Conservation (phyloP, 2,888 invertebrate species). For the Imbricaverruca yamaguchii region DNA sequence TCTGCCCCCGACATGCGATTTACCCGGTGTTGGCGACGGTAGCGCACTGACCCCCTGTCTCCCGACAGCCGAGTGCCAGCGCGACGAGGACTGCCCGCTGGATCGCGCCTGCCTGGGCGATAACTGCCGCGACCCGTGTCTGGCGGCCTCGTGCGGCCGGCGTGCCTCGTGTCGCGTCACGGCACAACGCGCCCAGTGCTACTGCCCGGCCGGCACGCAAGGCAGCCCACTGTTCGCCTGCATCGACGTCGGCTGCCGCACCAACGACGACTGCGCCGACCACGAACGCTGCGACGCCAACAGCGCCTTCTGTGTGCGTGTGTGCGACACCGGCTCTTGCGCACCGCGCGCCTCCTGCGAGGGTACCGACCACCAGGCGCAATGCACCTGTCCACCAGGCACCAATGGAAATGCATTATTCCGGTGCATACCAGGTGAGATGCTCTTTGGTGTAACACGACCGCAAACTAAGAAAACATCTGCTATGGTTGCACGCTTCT, state of each 20-base stretch:
- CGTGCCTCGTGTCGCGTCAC: constrained; percentile 35
- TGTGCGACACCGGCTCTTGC: constrained; percentile 31
- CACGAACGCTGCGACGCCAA: constrained; percentile 60
- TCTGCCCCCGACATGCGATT: too few species aligned
- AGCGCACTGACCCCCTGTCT: neutral
- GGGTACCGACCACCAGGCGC: constrained; percentile 69
- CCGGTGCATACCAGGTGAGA: constrained; percentile 30
- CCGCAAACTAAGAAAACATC: too few species aligned
- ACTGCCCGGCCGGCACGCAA: constrained; percentile 66
- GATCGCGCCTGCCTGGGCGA: constrained; percentile 43
- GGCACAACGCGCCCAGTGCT: constrained; percentile 37
- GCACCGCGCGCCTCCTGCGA: constrained; percentile 74
- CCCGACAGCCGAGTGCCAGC: constrained; percentile 47
- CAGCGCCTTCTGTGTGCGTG: constrained; percentile 31
- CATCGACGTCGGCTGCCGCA: constrained; percentile 57
- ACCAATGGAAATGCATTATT: constrained; percentile 50
- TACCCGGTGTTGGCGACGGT: too few species aligned
- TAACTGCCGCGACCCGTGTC: constrained; percentile 58
- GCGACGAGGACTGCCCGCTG: constrained; percentile 36
- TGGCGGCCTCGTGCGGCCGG: constrained; percentile 29
- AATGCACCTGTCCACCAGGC: constrained; percentile 72
- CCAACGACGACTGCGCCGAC: constrained; percentile 64
- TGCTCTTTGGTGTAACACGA: too few species aligned
- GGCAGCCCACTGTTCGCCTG: constrained; percentile 76
- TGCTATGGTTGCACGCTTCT: too few species aligned